A percentile compares a stretch with the other conserved stretches of the same genome.
These are phyloP conservation scores for Mus minutoides DNA, from an alignment of 2,797 vertebrate genomes.

Conservation along the genomic window DNA sequence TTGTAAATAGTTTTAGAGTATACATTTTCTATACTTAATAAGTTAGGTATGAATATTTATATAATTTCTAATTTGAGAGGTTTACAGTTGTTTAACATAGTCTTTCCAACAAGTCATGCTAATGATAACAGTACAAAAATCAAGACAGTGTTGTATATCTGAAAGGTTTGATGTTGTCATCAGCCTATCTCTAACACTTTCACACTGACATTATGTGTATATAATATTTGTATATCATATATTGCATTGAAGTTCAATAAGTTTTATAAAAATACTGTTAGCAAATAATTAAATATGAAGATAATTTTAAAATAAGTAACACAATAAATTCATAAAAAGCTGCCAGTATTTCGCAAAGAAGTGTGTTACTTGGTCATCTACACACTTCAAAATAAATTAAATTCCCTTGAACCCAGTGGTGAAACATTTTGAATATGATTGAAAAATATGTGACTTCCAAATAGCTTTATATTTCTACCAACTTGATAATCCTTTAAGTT, in stretches of 20 bases:
- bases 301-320: not conserved
- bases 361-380: not conserved
- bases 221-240: not conserved
- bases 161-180: not conserved
- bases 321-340: not conserved
- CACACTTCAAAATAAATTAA: not conserved
- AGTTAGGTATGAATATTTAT: not conserved
- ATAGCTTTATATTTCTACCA: not conserved
- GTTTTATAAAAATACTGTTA: not conserved
- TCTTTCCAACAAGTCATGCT: not conserved
- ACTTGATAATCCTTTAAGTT: not conserved
- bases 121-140: not conserved
- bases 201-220: not conserved
- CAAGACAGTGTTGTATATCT: not conserved
- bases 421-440: not conserved
- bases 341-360: not conserved
- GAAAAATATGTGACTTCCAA: not conserved
- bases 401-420: not conserved
- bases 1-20: not conserved
- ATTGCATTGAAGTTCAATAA: not conserved
- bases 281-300: not conserved
- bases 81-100: not conserved
- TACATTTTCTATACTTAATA: not conserved
- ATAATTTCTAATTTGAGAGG: not conserved
- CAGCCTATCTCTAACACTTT: not conserved